Base-by-base conservation (phyloP, 2,113 vertebrate genomes). In the Pterocles burchelli region DNA sequence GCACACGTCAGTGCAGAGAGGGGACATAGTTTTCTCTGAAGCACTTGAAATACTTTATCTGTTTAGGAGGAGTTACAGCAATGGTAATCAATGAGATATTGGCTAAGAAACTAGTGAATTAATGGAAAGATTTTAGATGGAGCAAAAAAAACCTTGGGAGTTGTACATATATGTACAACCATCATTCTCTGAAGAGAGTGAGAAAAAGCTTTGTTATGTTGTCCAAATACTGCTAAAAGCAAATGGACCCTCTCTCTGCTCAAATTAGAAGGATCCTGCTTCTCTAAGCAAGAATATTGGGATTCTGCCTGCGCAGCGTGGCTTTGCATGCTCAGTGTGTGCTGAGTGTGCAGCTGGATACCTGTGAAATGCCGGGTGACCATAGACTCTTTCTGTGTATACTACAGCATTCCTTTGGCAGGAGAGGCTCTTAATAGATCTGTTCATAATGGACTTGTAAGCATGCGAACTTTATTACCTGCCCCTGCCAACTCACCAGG, bases 401-500 rank as follows among this genome's bases (percentile, higher is more conserved):
- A 22, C 78, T 90, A 2, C 75, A 72, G 90, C 91, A 90, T 96
- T 96, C 90, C 85, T 94, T 31, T 3, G 21, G 88, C 79, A 96
- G 88, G 95, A 96, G 83, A 96, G 90, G 92, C 85, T 93, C 73
- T 55, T 88, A 34, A 66, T 83, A 71, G 72, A 38, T 71, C 95
- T 83, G 59, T 67, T 95, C 90, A 71, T 86, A 88, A 88, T 88
- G 88, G 80, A 80, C 11, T 2, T 73, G 85, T 59, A 71, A 95
- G 90, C 83, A 85, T 43, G 68, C 79, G 41, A 45, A 75, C 92
- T 96, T 85, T 81, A 88, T 78, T 95, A 94, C 92, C 91, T 95
- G 84, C 52, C 59, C 34, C 61, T 85, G 96, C 94, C 94, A 93
- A 7, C 89, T 95, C 94, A 95, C 89, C 89, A 92, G 94, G 86